These are phyloP conservation scores for Nothobranchius kuhntae DNA, from an alignment of 2,113 vertebrate species.

Conservation along the genomic window DNA sequence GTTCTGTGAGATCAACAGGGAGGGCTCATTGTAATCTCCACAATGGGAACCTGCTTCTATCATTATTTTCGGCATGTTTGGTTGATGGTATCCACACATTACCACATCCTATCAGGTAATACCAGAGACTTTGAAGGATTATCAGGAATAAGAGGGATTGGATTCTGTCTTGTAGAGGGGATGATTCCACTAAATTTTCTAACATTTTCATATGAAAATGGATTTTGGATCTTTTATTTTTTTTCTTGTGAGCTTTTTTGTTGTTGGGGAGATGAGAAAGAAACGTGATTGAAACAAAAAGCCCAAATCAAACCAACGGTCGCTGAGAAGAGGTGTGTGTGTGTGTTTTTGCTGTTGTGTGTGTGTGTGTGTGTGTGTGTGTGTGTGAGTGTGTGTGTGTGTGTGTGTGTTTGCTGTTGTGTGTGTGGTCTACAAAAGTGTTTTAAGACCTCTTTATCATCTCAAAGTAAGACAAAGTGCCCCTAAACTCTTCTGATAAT, in stretches of 20 bases:
- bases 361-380: too few relatives aligned
- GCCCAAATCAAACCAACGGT: slow-evolving; percentile 12
- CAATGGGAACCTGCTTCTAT: slow-evolving; percentile 72
- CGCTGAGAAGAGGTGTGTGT: neutral
- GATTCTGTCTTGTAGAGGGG: slow-evolving; percentile 71
- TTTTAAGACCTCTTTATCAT: neutral
- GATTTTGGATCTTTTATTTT: slow-evolving; percentile 54
- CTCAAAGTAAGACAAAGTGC: neutral
- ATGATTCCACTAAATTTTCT: slow-evolving; percentile 74
- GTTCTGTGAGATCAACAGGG: slow-evolving; percentile 58
- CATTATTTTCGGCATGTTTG: slow-evolving; percentile 68
- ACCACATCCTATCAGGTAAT: slow-evolving; percentile 78
- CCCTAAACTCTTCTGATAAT: slow-evolving; percentile 16
- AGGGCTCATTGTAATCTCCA: slow-evolving; percentile 67
- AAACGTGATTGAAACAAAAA: slow-evolving; percentile 1
- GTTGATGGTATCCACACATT: slow-evolving; percentile 73
- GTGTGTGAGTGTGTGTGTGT: too few relatives aligned
- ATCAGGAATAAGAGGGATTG: slow-evolving; percentile 76
- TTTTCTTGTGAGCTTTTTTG: neutral
- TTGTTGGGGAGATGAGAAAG: too few relatives aligned
- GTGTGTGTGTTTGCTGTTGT: too few relatives aligned
- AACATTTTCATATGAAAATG: slow-evolving; percentile 79
- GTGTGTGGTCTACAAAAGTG: neutral
- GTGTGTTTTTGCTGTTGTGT: too few relatives aligned
- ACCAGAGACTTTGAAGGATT: slow-evolving; percentile 81